Conservation (phyloP, 2,797 vertebrate genomes). For the Serranus cabrilla region DNA sequence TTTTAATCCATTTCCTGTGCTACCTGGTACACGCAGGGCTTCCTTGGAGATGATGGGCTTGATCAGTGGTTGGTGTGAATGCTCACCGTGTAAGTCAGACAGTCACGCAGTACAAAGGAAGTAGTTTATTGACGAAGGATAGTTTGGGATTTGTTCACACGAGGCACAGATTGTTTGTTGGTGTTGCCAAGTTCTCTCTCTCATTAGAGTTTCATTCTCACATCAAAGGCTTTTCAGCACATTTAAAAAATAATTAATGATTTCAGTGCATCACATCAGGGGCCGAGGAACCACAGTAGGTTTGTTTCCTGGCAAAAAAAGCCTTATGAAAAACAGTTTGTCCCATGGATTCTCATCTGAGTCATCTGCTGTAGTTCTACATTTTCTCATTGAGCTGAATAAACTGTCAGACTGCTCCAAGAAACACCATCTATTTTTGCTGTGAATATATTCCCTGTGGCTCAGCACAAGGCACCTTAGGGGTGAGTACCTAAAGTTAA, state of each 20-base stretch:
- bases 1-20: constrained; percentile 29
- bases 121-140: background rate
- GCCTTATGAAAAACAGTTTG: background rate
- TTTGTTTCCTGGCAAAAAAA: background rate
- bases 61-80: constrained; percentile 15
- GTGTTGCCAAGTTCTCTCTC: background rate
- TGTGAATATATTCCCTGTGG: constrained; percentile 8
- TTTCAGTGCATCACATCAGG: background rate
- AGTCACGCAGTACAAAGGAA: background rate
- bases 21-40: constrained; percentile 1
- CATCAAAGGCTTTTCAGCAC: constrained; percentile 8
- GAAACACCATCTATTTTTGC: background rate
- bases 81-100: background rate
- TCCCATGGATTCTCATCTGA: background rate
- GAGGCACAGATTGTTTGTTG: constrained; percentile 1
- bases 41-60: background rate
- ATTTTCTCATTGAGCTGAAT: background rate
- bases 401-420: background rate
- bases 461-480: background rate
- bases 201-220: background rate
- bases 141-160: constrained; percentile 23
- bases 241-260: constrained; percentile 7
- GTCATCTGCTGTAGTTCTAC: background rate
- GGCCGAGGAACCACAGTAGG: background rate
- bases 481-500: background rate